Conservation (phyloP, 2,888 invertebrate species). For the Germaria angustata region DNA sequence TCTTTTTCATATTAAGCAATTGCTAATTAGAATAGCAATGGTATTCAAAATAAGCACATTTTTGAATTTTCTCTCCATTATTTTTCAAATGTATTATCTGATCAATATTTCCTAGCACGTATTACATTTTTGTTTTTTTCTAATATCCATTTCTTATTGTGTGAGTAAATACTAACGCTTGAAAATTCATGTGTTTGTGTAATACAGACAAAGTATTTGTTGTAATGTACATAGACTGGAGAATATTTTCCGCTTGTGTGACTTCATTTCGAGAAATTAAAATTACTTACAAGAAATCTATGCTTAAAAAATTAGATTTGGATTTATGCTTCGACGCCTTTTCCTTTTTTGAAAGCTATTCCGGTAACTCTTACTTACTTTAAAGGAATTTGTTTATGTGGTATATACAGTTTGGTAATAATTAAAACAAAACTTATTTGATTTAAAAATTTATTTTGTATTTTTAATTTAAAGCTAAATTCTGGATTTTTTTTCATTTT, state of each 20-base stretch:
- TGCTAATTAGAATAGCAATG: too few relatives aligned
- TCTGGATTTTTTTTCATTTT: too few relatives aligned
- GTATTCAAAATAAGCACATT: too few relatives aligned
- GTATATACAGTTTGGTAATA: neutral
- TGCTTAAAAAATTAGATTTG: constrained; percentile 25
- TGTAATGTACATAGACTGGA: neutral
- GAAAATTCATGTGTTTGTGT: constrained; percentile 5
- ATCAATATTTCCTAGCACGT: neutral
- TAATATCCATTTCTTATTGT: neutral
- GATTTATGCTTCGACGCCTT: constrained; percentile 60
- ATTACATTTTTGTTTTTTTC: neutral
- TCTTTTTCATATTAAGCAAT: too few relatives aligned
- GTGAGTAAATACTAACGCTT: too few relatives aligned
- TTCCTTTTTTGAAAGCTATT: constrained; percentile 27
- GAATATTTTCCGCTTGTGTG: constrained; percentile 54
- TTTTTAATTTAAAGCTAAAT: too few relatives aligned
- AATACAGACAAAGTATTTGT: constrained; percentile 8
- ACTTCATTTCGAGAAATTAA: constrained; percentile 23
- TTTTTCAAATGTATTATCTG: too few relatives aligned
- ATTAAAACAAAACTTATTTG: neutral
- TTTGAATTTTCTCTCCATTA: too few relatives aligned
- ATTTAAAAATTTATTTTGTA: too few relatives aligned
- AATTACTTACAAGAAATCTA: neutral
- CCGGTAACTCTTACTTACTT: constrained; percentile 6
- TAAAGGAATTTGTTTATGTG: constrained; percentile 11